These are phyloP conservation scores for Australoheros scitulus DNA, from an alignment of 2,113 vertebrate genomes.

Conservation along the genomic window DNA sequence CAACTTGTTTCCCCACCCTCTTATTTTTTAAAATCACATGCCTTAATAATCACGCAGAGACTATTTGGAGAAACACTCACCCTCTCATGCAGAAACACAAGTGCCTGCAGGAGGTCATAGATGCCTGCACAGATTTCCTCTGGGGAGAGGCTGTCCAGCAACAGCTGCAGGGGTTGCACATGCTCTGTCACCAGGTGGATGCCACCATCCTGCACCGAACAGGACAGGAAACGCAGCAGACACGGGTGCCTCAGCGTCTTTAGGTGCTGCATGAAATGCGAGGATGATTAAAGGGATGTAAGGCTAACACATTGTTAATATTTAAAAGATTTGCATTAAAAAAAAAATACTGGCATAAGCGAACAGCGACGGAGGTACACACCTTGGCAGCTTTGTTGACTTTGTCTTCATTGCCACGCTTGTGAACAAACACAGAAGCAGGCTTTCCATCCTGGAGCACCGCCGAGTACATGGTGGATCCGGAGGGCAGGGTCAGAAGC, in stretches of 20 bases:
- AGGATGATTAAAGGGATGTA: neutral
- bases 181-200: conserved; percentile 94
- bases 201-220: conserved; percentile 88
- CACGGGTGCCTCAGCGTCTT: conserved; percentile 96
- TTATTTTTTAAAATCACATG: neutral
- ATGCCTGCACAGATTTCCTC: conserved; percentile 95
- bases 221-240: conserved; percentile 94
- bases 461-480: conserved; percentile 85
- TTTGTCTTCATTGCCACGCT: conserved; percentile 88
- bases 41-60: neutral
- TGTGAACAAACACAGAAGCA: conserved; percentile 94
- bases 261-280: conserved; percentile 85
- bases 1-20: too few relatives aligned
- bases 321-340: too few relatives aligned
- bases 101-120: conserved; percentile 91
- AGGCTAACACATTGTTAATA: neutral
- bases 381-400: conserved; percentile 95
- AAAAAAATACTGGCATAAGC: neutral
- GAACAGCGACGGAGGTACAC: neutral
- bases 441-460: conserved; percentile 85
- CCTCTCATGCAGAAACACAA: conserved; percentile 94
- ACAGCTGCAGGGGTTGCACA: conserved; percentile 87
- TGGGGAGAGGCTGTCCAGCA: conserved; percentile 84
- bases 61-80: conserved; percentile 70
- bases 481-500: conserved; percentile 81